phyloP scores from a whole-genome alignment of 2,888 invertebrate species.

The Callosobruchus maculatus region DNA sequence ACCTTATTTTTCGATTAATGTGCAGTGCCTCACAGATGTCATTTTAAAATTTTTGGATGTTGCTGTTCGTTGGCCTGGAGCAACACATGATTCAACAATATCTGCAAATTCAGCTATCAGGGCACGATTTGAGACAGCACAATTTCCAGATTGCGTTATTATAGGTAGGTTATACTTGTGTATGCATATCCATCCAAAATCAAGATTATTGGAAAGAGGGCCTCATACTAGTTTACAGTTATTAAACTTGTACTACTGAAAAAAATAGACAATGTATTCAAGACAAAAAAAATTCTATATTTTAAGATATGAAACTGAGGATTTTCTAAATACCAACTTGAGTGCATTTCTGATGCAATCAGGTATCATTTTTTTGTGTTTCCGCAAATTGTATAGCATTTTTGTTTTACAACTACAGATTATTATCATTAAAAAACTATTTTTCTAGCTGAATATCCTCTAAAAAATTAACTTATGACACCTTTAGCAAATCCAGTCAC shows the following conservation, averaged over 20 bases:
- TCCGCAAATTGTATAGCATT: constrained; percentile 2
- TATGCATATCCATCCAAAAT: not conserved
- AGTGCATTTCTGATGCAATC: too few species aligned
- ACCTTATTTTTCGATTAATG: constrained; percentile 33
- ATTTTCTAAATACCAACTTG: too few species aligned
- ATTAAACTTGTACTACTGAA: too few species aligned
- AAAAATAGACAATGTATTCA: too few species aligned
- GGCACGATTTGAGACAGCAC: constrained; percentile 3
- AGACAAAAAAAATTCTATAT: too few species aligned
- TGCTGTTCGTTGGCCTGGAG: constrained; percentile 20
- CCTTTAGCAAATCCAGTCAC: constrained; percentile 4
- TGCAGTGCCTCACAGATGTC: constrained; percentile 28
- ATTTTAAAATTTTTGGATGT: constrained; percentile 22
- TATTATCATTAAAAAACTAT: not conserved
- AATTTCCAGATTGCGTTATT: constrained; percentile 2
- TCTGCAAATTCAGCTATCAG: too few species aligned
- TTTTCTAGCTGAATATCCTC: constrained; percentile 4
- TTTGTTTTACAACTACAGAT: not conserved
- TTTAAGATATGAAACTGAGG: too few species aligned
- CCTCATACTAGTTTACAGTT: too few species aligned
- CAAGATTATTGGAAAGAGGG: not conserved
- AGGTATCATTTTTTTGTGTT: not conserved
- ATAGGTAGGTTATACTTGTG: not conserved
- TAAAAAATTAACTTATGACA: constrained; percentile 4
- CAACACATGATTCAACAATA: too few species aligned